Base-by-base conservation (phyloP, 1,140 invertebrate genomes). In the Muscidifurax raptorellus region DNA sequence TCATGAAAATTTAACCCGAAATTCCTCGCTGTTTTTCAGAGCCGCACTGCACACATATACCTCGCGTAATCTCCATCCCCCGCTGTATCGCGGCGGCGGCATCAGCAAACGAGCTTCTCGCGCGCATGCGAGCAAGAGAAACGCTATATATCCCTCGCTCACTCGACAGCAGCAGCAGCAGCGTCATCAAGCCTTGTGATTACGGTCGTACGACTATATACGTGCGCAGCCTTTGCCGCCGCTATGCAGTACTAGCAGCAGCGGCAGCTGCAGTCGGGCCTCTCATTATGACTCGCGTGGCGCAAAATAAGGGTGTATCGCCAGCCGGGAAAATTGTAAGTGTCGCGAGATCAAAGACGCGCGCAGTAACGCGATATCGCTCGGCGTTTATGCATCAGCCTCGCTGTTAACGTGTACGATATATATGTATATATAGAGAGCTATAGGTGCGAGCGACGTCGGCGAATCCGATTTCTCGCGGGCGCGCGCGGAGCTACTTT, bases 261-360 rank as follows among this genome's bases (percentile, higher is more conserved):
- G 47, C 52, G 6, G 52, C 52, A 74, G 86, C 32, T 85, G 44
- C 79, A 79, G 85, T 27, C 36, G 10, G 78, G 79, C 88, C 92
- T 93, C 90, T 93, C 92, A 93, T 93, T 93, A 93, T 88, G 86
- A 87, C 88, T 92, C 91, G 91, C 91, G 91, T 92, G 92, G 91
- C 90, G 87, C 88, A 90, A 92, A 92, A 93, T 93, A 93, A 92
- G 92, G 92, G 92, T 92, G 91, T 93, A 93, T 93, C 92, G 92
- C 88, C 91, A 88, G 90, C 90, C 86, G 89, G 91, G 90, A 89
- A 93, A 93, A 93, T 93, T 93, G 92, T 93, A 92, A 93, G 92
- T 93, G 92, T 93, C 92, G 92, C 90, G 87, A 93, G 92, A 93
- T 93, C 92, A 93, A 93, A 93, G 92, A 87, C 87, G 86, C 81